A percentile compares a stretch with the other conserved stretches of the same genome.
Evolutionary conservation across 2,113 vertebrate species (phyloP).

Genomic region (Coryphaenoides rupestris): DNA sequence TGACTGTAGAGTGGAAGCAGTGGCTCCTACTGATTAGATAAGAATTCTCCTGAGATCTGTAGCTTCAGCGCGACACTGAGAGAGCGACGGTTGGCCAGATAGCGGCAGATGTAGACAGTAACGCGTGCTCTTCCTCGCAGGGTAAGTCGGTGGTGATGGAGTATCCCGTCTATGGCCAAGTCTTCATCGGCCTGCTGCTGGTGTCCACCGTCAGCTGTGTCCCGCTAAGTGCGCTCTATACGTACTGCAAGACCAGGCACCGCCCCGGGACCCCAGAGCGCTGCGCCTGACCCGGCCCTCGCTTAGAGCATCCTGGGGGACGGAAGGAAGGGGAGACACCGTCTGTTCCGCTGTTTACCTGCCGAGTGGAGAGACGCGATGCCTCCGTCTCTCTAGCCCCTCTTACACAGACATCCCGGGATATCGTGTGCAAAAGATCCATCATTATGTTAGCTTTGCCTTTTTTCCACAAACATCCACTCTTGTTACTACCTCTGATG

Average conservation of each 20-base stretch:
- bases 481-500: too few species aligned
- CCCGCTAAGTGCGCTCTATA: slow-evolving; percentile 77
- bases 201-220: slow-evolving; percentile 78
- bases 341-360: neutral
- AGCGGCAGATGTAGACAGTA: neutral
- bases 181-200: slow-evolving; percentile 81
- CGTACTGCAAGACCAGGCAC: slow-evolving; percentile 58
- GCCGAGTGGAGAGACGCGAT: neutral
- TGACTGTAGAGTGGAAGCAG: too few species aligned
- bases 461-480: too few species aligned
- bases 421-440: too few species aligned
- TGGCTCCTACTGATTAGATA: neutral
- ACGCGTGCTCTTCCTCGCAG: slow-evolving; percentile 57
- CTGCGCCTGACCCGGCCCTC: too few species aligned
- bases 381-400: too few species aligned
- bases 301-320: too few species aligned
- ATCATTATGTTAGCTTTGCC: too few species aligned
- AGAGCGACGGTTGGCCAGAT: too few species aligned
- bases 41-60: neutral
- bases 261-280: neutral
- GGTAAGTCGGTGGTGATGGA: slow-evolving; percentile 79
- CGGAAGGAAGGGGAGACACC: too few species aligned
- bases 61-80: neutral
- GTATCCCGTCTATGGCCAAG: slow-evolving; percentile 78
- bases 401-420: too few species aligned